These are phyloP conservation scores for Dolichoris vasculosae DNA, from an alignment of 1,140 invertebrate genomes.

Conservation along the genomic window DNA sequence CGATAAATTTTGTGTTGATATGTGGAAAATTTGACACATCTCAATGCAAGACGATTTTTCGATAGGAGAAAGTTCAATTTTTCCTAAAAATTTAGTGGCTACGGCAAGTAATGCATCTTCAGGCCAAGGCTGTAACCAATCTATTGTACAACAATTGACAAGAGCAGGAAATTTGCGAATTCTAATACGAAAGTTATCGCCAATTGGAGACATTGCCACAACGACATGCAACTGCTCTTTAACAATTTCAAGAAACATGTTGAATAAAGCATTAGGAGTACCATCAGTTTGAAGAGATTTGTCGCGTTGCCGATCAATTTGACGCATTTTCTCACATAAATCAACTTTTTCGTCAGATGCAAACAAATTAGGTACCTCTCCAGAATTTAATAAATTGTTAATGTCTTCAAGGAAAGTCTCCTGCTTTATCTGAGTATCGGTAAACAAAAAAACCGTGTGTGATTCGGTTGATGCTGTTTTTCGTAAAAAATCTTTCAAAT, in stretches of 20 bases:
- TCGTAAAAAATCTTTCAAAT: conserved; percentile 86
- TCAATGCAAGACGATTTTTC: conserved; percentile 84
- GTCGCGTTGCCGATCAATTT: conserved; percentile 91
- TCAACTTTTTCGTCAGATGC: conserved; percentile 91
- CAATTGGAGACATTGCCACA: conserved; percentile 94
- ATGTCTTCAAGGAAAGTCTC: conserved; percentile 95
- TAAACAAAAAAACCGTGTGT: conserved; percentile 93
- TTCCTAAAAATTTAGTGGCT: conserved; percentile 88
- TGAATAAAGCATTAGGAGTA: conserved; percentile 90
- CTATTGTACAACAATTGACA: conserved; percentile 97
- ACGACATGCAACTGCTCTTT: conserved; percentile 94
- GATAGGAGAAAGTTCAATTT: conserved; percentile 84
- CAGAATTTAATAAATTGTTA: conserved; percentile 94
- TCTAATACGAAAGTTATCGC: conserved; percentile 86
- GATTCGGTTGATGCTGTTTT: conserved; percentile 89
- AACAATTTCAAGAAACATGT: conserved; percentile 91
- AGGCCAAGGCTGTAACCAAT: conserved; percentile 98
- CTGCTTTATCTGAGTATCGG: conserved; percentile 94
- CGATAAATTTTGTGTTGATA: conserved; percentile 86
- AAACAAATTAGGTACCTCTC: conserved; percentile 95
- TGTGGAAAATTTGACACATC: conserved; percentile 94
- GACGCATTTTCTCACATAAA: conserved; percentile 95
- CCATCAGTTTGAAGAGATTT: conserved; percentile 94
- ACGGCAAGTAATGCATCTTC: conserved; percentile 96
- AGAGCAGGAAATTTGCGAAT: conserved; percentile 94